Conservation (phyloP, 2,888 invertebrate species). For the Lissonota sp. region DNA sequence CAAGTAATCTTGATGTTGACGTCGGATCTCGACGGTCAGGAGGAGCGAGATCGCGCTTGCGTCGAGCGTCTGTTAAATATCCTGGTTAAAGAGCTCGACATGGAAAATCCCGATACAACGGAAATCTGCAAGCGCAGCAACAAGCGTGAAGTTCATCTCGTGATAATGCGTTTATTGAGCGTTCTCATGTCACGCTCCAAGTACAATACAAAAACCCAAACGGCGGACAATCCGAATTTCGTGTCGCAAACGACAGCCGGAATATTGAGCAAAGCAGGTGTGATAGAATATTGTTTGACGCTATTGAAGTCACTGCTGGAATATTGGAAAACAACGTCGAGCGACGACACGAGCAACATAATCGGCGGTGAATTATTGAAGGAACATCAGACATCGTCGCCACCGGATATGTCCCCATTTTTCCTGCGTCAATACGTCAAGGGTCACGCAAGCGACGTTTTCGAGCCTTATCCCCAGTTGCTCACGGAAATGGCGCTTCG, state of each 20-base stretch:
- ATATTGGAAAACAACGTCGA: constrained; percentile 89
- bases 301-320: constrained; percentile 89
- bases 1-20: constrained; percentile 96
- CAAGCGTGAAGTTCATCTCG: constrained; percentile 93
- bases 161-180: constrained; percentile 94
- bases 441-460: constrained; percentile 95
- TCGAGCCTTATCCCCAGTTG: constrained; percentile 97
- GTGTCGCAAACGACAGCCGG: constrained; percentile 90
- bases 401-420: constrained; percentile 98
- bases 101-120: constrained; percentile 86
- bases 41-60: constrained; percentile 91
- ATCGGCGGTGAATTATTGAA: constrained; percentile 90
- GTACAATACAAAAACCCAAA: constrained; percentile 82
- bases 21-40: constrained; percentile 93
- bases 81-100: constrained; percentile 90
- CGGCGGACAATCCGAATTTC: constrained; percentile 84
- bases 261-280: constrained; percentile 88
- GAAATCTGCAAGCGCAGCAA: constrained; percentile 88
- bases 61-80: constrained; percentile 91
- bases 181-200: constrained; percentile 92
- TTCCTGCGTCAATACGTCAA: constrained; percentile 97
- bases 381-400: constrained; percentile 91
- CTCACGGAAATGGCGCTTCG: constrained; percentile 97
- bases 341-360: constrained; percentile 82
- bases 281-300: constrained; percentile 90